Evolutionary conservation across 2,797 vertebrate species (phyloP).

Genomic region (Neomorphus geoffroyi): DNA sequence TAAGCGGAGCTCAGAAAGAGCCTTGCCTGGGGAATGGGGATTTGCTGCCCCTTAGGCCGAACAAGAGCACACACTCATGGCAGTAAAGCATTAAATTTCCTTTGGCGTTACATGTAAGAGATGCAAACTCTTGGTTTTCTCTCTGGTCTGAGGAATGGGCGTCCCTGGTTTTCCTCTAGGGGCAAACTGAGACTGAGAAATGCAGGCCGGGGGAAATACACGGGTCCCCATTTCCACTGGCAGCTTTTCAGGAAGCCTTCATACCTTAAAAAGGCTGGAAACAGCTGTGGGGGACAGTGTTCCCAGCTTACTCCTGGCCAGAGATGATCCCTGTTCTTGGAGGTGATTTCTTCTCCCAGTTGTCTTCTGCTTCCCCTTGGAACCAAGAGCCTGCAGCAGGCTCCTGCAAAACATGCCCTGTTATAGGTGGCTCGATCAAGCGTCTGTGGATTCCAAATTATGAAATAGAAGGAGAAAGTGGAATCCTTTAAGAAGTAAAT

Average conservation of each 20-base stretch:
- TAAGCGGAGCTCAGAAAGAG: neutral
- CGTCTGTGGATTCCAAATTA: neutral
- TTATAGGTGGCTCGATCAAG: neutral
- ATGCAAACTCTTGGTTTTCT: neutral
- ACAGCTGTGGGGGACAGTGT: neutral
- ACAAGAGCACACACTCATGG: neutral
- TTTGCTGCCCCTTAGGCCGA: neutral
- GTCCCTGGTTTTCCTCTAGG: neutral
- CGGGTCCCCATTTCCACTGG: neutral
- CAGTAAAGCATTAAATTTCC: neutral
- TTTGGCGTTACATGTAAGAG: neutral
- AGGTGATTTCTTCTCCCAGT: neutral
- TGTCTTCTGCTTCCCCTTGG: neutral
- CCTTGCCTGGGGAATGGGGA: neutral
- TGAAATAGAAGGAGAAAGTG: neutral
- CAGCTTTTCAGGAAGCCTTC: neutral
- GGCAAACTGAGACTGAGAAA: fast-evolving
- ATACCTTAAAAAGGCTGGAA: neutral
- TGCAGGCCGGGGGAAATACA: neutral
- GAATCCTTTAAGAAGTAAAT: neutral
- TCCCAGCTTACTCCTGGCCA: neutral
- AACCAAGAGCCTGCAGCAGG: neutral
- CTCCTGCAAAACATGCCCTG: neutral
- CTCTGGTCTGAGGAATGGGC: neutral
- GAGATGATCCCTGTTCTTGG: neutral